These are phyloP conservation scores for Caradrina clavipalpis DNA, from an alignment of 2,888 invertebrate species.

Conservation along the genomic window DNA sequence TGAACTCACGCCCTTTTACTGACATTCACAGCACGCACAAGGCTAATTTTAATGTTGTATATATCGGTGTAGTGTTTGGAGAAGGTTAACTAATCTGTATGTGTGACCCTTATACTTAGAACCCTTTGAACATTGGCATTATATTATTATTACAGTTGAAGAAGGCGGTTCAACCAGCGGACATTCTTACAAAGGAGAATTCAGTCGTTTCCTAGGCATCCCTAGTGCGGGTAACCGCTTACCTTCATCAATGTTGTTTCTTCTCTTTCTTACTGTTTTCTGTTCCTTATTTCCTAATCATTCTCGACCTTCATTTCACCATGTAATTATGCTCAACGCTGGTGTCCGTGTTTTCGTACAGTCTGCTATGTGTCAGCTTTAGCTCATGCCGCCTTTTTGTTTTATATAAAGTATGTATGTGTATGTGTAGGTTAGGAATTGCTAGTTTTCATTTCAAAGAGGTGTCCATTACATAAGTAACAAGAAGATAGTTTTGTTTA, in stretches of 20 bases:
- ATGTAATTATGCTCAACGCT: slow-evolving; percentile 49
- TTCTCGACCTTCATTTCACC: slow-evolving; percentile 53
- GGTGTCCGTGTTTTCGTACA: slow-evolving; percentile 45
- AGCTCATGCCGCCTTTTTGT: slow-evolving; percentile 25
- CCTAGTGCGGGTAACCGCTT: slow-evolving; percentile 91
- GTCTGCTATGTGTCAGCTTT: slow-evolving; percentile 54
- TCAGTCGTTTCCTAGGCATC: slow-evolving; percentile 93
- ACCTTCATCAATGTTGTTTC: slow-evolving; percentile 79
- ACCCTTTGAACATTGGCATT: slow-evolving; percentile 74
- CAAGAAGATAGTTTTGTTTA: neutral
- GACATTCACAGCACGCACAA: slow-evolving; percentile 78
- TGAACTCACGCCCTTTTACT: slow-evolving; percentile 78
- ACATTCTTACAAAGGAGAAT: slow-evolving; percentile 88
- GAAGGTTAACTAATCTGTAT: slow-evolving; percentile 42
- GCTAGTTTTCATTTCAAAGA: slow-evolving; percentile 15
- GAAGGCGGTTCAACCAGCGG: slow-evolving; percentile 86
- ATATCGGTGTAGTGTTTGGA: slow-evolving; percentile 62
- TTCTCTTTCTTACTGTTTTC: slow-evolving; percentile 65
- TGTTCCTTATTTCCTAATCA: slow-evolving; percentile 65
- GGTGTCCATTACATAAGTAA: neutral
- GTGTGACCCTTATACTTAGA: slow-evolving; percentile 46
- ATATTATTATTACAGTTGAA: slow-evolving; percentile 87
- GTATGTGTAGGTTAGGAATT: slow-evolving; percentile 4
- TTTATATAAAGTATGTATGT: slow-evolving; percentile 12
- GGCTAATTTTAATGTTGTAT: slow-evolving; percentile 76